A percentile compares a stretch with the other conserved stretches of the same genome.
phyloP scores from a whole-genome alignment of 2,113 vertebrate species.

The Galemys pyrenaicus region DNA sequence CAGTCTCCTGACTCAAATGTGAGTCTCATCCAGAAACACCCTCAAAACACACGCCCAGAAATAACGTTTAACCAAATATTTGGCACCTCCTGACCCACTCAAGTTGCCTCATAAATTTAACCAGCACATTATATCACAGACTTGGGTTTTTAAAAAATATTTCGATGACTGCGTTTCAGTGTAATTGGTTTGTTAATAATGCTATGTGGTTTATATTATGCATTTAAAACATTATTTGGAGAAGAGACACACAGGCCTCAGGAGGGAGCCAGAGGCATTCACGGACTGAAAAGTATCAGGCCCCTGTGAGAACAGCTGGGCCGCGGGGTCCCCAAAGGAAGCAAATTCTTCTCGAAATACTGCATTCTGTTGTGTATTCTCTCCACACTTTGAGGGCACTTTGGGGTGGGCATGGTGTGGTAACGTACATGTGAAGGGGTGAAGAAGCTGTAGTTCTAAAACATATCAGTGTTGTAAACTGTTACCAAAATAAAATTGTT shows the following conservation, averaged over 20 bases:
- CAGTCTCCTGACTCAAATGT: neutral
- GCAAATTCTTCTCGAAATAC: neutral
- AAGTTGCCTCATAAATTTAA: neutral
- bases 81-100: neutral
- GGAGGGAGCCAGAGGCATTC: neutral
- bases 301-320: neutral
- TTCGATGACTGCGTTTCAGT: neutral
- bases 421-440: too few species aligned
- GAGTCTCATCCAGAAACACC: neutral
- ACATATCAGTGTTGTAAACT: too few species aligned
- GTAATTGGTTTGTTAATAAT: neutral
- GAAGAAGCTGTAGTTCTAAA: neutral
- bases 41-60: neutral
- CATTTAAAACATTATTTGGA: neutral
- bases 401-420: too few species aligned
- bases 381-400: neutral
- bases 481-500: too few species aligned
- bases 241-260: neutral
- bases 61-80: neutral
- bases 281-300: neutral
- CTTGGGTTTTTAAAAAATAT: neutral
- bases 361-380: neutral
- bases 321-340: neutral
- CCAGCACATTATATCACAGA: neutral
- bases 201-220: neutral